A percentile compares a stretch with the other conserved stretches of the same genome.
Evolutionary conservation across 2,888 invertebrate genomes (phyloP).

Genomic region (Bursaphelenchus okinawaensis): DNA sequence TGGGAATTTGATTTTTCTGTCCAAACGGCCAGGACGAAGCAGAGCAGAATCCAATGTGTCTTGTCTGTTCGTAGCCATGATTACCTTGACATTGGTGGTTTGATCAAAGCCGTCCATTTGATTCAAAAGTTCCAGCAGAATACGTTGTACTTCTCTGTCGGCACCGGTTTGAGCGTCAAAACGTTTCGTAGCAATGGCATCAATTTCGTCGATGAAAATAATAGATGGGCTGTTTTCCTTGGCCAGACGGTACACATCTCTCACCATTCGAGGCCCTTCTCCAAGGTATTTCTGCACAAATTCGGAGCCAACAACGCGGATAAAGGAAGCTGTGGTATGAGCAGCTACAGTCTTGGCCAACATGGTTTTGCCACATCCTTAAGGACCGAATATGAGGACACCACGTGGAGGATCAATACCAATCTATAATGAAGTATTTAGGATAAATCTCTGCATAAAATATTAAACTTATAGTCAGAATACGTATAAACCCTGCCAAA

Average conservation of each 20-base stretch:
- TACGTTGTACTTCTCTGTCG: conserved; percentile 78
- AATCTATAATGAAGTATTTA: conserved; percentile 57
- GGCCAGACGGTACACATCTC: conserved; percentile 95
- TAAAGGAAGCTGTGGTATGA: conserved; percentile 75
- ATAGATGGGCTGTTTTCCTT: conserved; percentile 99
- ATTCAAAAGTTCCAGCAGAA: conserved; percentile 87
- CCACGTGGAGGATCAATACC: conserved; percentile 98
- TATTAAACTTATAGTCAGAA: not conserved
- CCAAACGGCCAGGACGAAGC: conserved; percentile 85
- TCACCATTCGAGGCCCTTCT: conserved; percentile 89
- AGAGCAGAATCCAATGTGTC: conserved; percentile 98
- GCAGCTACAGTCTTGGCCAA: conserved; percentile 71
- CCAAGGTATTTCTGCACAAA: conserved; percentile 99
- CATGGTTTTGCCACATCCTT: conserved; percentile 98
- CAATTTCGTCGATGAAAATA: conserved; percentile 99
- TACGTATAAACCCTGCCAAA: too few species aligned
- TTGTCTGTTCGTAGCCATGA: conserved; percentile 93
- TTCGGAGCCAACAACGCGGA: conserved; percentile 96
- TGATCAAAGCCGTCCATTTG: conserved; percentile 99
- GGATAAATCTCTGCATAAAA: not conserved
- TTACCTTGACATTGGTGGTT: conserved; percentile 96
- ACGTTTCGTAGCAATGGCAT: conserved; percentile 97
- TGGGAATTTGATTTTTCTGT: conserved; percentile 94
- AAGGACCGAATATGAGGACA: conserved; percentile 98
- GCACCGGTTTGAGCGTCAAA: conserved; percentile 58